These are phyloP conservation scores for Prosopocoilus inquinatus DNA, from an alignment of 2,888 invertebrate species.

Conservation along the genomic window DNA sequence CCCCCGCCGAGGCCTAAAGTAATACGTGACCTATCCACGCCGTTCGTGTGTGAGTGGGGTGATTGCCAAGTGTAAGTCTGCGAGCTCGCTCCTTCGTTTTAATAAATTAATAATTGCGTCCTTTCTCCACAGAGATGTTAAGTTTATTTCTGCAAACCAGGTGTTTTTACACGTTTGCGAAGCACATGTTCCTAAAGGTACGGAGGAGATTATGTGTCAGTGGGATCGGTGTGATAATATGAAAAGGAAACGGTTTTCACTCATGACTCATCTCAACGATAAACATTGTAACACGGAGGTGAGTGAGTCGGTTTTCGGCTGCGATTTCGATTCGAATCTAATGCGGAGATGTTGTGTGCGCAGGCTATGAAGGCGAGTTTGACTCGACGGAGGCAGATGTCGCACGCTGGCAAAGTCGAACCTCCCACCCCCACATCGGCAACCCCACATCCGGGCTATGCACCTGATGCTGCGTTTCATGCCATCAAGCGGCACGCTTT, in stretches of 20 bases:
- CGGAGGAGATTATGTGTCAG: conserved; percentile 77
- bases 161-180: conserved; percentile 87
- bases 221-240: conserved; percentile 92
- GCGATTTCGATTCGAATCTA: neutral
- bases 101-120: neutral
- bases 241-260: conserved; percentile 85
- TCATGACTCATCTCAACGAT: conserved; percentile 95
- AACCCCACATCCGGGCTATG: conserved; percentile 78
- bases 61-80: conserved; percentile 72
- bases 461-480: conserved; percentile 92
- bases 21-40: conserved; percentile 47
- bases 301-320: conserved; percentile 28
- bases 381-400: conserved; percentile 62
- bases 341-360: conserved; percentile 36
- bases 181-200: conserved; percentile 72
- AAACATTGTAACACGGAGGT: conserved; percentile 87
- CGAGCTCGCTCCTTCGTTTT: neutral
- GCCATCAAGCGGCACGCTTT: conserved; percentile 95
- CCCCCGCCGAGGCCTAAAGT: conserved; percentile 42
- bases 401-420: conserved; percentile 53
- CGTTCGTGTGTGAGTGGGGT: conserved; percentile 90
- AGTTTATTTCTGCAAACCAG: conserved; percentile 71
- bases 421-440: conserved; percentile 57
- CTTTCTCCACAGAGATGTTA: conserved; percentile 54
- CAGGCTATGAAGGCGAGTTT: conserved; percentile 66